phyloP scores from a whole-genome alignment of 2,797 vertebrate genomes.

The Enteromius radiatus region DNA sequence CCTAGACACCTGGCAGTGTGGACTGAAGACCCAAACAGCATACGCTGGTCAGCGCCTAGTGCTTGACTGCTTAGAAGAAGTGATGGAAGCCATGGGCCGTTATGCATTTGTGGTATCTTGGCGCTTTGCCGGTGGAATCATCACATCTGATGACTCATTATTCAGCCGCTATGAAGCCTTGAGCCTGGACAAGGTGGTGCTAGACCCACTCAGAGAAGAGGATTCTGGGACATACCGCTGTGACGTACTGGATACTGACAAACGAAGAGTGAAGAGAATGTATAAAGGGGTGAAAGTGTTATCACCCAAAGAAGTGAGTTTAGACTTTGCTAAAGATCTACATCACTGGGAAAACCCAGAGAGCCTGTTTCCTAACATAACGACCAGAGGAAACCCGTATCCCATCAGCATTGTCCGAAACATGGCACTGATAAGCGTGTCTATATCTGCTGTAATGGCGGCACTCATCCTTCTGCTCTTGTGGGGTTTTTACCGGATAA shows the following conservation, averaged over 20 bases:
- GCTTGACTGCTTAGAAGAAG: slow-evolving; percentile 79
- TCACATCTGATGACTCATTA: slow-evolving; percentile 80
- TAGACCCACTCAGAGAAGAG: slow-evolving; percentile 74
- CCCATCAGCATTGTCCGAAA: slow-evolving; percentile 23
- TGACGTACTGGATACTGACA: slow-evolving; percentile 75
- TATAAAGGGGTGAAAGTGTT: slow-evolving; percentile 87
- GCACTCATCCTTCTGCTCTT: slow-evolving; percentile 46
- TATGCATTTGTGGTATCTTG: slow-evolving; percentile 78
- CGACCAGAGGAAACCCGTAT: slow-evolving; percentile 15
- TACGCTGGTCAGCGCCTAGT: slow-evolving; percentile 69
- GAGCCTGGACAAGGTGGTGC: slow-evolving; percentile 65
- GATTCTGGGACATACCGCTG: slow-evolving; percentile 89
- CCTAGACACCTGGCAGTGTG: slow-evolving; percentile 80
- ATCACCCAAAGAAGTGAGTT: slow-evolving; percentile 66
- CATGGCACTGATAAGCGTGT: slow-evolving; percentile 53
- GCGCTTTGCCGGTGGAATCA: slow-evolving; percentile 80
- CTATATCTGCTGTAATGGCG: not conserved
- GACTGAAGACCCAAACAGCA: slow-evolving; percentile 77
- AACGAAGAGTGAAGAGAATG: slow-evolving; percentile 78
- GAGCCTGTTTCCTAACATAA: slow-evolving; percentile 43
- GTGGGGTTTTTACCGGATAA: slow-evolving; percentile 24
- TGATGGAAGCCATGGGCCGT: slow-evolving; percentile 61
- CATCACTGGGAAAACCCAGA: slow-evolving; percentile 58
- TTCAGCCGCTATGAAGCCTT: slow-evolving; percentile 72
- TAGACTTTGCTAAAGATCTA: slow-evolving; percentile 77